Percentiles rank a stretch among this genome's conserved stretches.
Evolutionary conservation across 2,888 invertebrate species (phyloP).

Genomic region (Auanema sp.): DNA sequence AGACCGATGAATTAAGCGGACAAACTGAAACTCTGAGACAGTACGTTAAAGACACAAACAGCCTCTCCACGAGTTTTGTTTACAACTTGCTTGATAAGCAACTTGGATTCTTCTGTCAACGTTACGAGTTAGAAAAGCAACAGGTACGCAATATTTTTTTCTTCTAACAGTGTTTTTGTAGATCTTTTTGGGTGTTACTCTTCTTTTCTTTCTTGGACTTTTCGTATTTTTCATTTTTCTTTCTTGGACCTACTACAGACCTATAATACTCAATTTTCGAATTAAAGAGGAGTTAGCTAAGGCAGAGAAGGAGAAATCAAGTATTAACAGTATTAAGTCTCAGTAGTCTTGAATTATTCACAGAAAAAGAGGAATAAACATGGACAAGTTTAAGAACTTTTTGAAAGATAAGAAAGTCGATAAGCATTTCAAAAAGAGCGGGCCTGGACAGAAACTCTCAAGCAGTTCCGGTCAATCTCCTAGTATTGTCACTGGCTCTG

Average conservation of each 20-base stretch:
- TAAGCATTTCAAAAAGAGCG: slow-evolving; percentile 48
- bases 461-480: slow-evolving; percentile 25
- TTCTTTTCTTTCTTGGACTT: slow-evolving; percentile 25
- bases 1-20: neutral
- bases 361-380: slow-evolving; percentile 34
- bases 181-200: slow-evolving; percentile 32
- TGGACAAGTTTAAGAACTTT: slow-evolving; percentile 54
- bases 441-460: slow-evolving; percentile 40
- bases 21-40: neutral
- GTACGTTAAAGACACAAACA: neutral
- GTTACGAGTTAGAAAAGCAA: slow-evolving; percentile 30
- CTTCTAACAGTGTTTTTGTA: slow-evolving; percentile 15
- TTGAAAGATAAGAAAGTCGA: slow-evolving; percentile 49
- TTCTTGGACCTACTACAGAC: slow-evolving; percentile 39
- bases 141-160: slow-evolving; percentile 25
- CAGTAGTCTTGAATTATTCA: too few species aligned
- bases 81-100: slow-evolving; percentile 4
- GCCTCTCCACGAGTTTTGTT: neutral
- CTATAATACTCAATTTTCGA: slow-evolving; percentile 34
- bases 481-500: slow-evolving; percentile 19
- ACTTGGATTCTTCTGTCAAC: slow-evolving; percentile 22
- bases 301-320: slow-evolving; percentile 8
- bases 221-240: slow-evolving; percentile 23
- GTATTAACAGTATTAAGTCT: neutral
- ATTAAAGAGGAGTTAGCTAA: slow-evolving; percentile 29